These are phyloP conservation scores for Watsonalla cultraria DNA, from an alignment of 2,888 invertebrate genomes.

Conservation along the genomic window DNA sequence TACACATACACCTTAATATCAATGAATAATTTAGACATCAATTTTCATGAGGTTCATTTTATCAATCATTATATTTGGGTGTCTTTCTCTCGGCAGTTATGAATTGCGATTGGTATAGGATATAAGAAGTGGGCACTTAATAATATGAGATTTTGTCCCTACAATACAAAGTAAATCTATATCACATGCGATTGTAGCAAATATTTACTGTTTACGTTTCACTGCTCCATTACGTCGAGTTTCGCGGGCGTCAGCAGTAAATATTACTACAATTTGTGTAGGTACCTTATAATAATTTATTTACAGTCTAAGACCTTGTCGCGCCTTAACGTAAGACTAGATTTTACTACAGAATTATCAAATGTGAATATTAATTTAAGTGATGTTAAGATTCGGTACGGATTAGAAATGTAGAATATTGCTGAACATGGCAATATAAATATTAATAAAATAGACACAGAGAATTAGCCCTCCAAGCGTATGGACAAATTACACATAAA, in stretches of 20 bases:
- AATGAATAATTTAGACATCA: conserved; percentile 55
- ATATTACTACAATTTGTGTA: conserved; percentile 57
- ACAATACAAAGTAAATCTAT: conserved; percentile 58
- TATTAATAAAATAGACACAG: conserved; percentile 32
- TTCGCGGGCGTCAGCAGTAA: conserved; percentile 40
- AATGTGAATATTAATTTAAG: conserved; percentile 46
- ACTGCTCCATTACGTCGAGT: conserved; percentile 24
- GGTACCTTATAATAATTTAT: conserved; percentile 57
- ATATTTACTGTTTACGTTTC: conserved; percentile 53
- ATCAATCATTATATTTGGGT: conserved; percentile 45
- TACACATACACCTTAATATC: conserved; percentile 27
- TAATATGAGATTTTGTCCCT: conserved; percentile 63
- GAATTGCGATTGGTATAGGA: conserved; percentile 35
- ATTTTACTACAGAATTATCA: conserved; percentile 71
- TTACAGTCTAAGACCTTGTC: conserved; percentile 67
- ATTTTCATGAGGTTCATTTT: conserved; percentile 47
- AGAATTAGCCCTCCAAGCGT: conserved; percentile 28
- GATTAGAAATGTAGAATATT: conserved; percentile 32
- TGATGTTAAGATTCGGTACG: conserved; percentile 34
- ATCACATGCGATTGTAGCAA: conserved; percentile 68
- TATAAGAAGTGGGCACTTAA: conserved; percentile 41
- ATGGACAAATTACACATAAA: conserved; percentile 29
- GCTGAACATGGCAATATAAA: conserved; percentile 42
- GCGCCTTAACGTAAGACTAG: conserved; percentile 76
- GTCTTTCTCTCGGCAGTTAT: conserved; percentile 53